Evolutionary conservation across 2,113 vertebrate species (phyloP), one percentile per base, ranked within the genome.

Genomic region (Megaceryle torquata): DNA sequence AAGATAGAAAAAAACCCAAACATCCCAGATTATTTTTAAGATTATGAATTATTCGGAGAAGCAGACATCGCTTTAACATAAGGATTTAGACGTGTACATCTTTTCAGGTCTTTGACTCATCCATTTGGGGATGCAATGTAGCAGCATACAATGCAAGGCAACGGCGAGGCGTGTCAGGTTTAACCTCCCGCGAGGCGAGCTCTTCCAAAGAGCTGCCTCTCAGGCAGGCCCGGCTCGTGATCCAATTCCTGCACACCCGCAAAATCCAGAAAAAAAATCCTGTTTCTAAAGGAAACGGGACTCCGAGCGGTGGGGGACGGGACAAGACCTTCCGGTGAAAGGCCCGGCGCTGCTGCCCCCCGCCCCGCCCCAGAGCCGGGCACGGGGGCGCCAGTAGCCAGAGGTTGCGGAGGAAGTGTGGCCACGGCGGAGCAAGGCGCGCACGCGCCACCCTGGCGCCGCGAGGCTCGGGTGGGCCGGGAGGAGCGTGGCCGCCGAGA

Each of bases 111-210:
- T 28, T 20, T 2, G 13, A 5, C 2, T 11, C 9, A 5, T 53
- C 8, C n/a, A 9, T 7, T 6, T 2, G 8, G 6, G 0, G 9
- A 4, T 0, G 15, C 9, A 3, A 13, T 0, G 17, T 1, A 26
- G 15, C n/a, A 11, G 13, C 24, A 25, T 1, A 6, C 20, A 20
- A 13, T 1, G 19, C 39, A 21, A 26, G 1, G 4, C 65, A 44
- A 3, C 5, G 9, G 6, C 0, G 17, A 8, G 8, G 5, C 7
- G 1, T 1, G 1, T 0, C 9, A 2, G 0, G 1, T 1, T 2
- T 0, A 18, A 1, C 3, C 28, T 0, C 2, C 0, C 0, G 9
- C 6, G 0, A 16, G 4, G 3, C 0, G 1, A 8, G 3, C 20
- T 16, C 5, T 22, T 2, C 2, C 31, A 4, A 7, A 8, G 4